phyloP scores from a whole-genome alignment of 2,888 invertebrate genomes.

The Tenodera sinensis region DNA sequence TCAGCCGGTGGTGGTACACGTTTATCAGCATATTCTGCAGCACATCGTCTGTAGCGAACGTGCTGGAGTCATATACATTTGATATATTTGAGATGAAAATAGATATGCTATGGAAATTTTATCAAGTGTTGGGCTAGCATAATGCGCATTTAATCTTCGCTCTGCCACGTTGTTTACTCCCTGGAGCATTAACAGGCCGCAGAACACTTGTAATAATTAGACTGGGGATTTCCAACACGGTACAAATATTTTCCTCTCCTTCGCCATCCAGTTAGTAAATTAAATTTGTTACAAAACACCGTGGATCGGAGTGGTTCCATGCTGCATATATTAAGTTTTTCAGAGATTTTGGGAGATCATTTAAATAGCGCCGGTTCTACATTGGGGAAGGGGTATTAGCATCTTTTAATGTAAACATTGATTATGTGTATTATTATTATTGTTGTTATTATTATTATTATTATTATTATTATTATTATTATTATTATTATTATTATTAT shows the following conservation, averaged over 20 bases:
- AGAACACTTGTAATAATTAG: neutral
- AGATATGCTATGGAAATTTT: neutral
- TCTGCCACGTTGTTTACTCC: neutral
- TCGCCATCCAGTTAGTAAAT: neutral
- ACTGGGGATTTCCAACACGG: neutral
- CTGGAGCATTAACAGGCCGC: neutral
- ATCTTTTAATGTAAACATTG: neutral
- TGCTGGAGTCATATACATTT: neutral
- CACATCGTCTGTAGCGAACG: too few species aligned
- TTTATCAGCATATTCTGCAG: too few species aligned
- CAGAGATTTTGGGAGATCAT: neutral
- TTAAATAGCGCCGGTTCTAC: too few species aligned
- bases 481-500: too few species aligned
- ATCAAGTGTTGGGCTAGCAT: neutral
- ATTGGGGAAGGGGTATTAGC: too few species aligned
- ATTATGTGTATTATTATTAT: neutral
- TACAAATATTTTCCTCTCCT: neutral
- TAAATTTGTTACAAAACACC: neutral
- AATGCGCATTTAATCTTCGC: neutral
- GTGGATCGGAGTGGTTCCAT: neutral
- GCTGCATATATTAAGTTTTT: neutral
- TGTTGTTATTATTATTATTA: neutral
- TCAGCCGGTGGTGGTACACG: too few species aligned
- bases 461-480: neutral
- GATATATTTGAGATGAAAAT: neutral